phyloP scores from a whole-genome alignment of 2,113 vertebrate genomes.

The Lates calcarifer region DNA sequence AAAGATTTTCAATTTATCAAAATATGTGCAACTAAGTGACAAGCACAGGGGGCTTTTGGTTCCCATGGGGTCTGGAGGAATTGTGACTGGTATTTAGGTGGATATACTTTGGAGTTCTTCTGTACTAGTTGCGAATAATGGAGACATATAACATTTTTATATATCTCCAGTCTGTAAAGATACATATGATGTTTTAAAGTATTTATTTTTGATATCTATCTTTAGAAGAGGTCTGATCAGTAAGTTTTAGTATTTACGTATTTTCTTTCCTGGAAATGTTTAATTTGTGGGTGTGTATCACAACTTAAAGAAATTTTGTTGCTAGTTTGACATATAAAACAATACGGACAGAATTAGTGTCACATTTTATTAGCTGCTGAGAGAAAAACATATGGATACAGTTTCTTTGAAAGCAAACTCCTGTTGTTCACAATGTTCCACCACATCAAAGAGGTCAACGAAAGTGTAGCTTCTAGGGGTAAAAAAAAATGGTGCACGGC shows the following conservation, averaged over 20 bases:
- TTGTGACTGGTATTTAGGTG: conserved; percentile 1
- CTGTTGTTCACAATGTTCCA: conserved; percentile 15
- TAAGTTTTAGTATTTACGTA: not conserved
- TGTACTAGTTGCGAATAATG: not conserved
- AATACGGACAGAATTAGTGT: conserved; percentile 16
- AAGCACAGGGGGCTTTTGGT: not conserved
- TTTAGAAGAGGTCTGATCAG: not conserved
- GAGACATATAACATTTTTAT: conserved; percentile 1
- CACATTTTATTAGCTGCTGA: conserved; percentile 16
- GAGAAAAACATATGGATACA: conserved; percentile 20
- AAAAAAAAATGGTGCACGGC: conserved; percentile 38
- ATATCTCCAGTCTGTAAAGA: not conserved
- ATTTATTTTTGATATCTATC: not conserved
- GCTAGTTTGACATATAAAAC: conserved; percentile 16
- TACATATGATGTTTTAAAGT: not conserved
- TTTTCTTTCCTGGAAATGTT: not conserved
- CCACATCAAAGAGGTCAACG: conserved; percentile 51
- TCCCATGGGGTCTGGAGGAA: not conserved
- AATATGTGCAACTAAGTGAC: not conserved
- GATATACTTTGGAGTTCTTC: not conserved
- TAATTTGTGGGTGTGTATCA: not conserved
- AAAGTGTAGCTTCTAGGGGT: conserved; percentile 46
- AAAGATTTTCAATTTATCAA: not conserved
- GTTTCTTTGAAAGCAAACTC: conserved; percentile 50
- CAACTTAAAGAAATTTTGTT: not conserved